Evolutionary conservation across 2,797 vertebrate species (phyloP), one percentile per base, ranked within the genome.

Genomic region (Tapirus indicus): DNA sequence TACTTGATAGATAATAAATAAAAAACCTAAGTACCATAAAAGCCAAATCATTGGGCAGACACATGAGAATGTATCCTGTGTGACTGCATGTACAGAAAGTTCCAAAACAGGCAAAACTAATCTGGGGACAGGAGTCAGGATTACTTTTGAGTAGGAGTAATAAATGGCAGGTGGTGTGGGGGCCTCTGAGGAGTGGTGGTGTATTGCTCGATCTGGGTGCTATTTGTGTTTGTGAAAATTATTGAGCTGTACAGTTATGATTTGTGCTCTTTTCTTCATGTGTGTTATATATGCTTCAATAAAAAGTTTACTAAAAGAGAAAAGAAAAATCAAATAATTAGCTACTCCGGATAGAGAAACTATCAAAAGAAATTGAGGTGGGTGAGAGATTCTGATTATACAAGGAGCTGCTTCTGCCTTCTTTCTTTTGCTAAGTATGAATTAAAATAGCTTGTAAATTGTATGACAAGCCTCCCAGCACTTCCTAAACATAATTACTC

Each of bases 371-470:
- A 92, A 97, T 58, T 62, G 77, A 95, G 41, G 95, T 85, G 27
- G 44, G 77, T 95, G 52, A 77, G 66, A 84, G 69, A 94, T 87
- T 83, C 58, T 94, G 75, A 97, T 97, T 96, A 88, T 69, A 85
- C 7, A 44, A 83, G 25, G 62, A 92, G 49, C 64, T 84, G 62
- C 52, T 91, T 94, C 68, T 90, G 52, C 6, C 20, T 92, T 97
- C 52, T 96, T 95, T 93, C 77, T 94, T 94, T 93, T 93, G 66
- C 75, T 93, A 80, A 91, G 41, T 85, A 49, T 97, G 90, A 97
- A 96, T 97, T 85, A 95, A 96, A 97, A 85, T 94, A 77, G 16
- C 78, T 97, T 85, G 49, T 90, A 96, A 92, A 97, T 95, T 96
- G 87, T 92, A 72, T 82, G 92, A 54, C 80, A 92, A 56, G 77